These are phyloP conservation scores for Galerucella nymphaeae DNA, from an alignment of 2,888 invertebrate genomes.

Conservation along the genomic window DNA sequence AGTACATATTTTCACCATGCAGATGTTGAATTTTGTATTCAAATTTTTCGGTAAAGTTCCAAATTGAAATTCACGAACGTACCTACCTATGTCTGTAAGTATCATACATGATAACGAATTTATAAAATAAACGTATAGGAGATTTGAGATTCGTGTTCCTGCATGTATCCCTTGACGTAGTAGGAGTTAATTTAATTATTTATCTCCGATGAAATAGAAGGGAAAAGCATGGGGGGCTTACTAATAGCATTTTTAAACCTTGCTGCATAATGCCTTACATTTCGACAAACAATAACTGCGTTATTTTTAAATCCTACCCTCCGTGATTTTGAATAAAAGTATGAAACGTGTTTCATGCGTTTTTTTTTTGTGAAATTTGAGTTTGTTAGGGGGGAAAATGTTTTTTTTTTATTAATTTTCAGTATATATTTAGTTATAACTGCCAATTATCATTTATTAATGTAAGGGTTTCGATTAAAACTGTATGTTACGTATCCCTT, in stretches of 20 bases:
- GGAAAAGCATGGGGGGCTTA: background rate
- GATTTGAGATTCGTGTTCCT: background rate
- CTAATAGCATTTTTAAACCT: slow-evolving; percentile 17
- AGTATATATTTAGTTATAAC: too few species aligned
- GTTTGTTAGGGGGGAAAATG: too few species aligned
- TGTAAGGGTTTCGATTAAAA: too few species aligned
- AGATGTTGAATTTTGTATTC: background rate
- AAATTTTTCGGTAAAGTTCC: background rate
- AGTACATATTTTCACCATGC: too few species aligned
- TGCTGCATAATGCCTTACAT: slow-evolving; percentile 8
- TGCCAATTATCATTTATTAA: too few species aligned
- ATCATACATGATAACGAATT: background rate
- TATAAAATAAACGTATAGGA: background rate
- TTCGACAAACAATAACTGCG: slow-evolving; percentile 4
- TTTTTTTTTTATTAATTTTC: too few species aligned
- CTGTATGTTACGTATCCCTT: too few species aligned
- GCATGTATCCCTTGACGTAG: slow-evolving; percentile 3
- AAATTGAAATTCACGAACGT: background rate
- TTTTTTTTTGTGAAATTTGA: too few species aligned
- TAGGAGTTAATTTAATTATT: slow-evolving; percentile 14
- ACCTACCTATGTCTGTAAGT: background rate
- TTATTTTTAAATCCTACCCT: background rate
- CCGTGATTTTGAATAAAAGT: too few species aligned
- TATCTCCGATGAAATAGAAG: slow-evolving; percentile 5
- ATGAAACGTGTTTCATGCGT: too few species aligned